Base-by-base conservation (phyloP, 2,797 vertebrate species). In the Loriculus beryllinus region DNA sequence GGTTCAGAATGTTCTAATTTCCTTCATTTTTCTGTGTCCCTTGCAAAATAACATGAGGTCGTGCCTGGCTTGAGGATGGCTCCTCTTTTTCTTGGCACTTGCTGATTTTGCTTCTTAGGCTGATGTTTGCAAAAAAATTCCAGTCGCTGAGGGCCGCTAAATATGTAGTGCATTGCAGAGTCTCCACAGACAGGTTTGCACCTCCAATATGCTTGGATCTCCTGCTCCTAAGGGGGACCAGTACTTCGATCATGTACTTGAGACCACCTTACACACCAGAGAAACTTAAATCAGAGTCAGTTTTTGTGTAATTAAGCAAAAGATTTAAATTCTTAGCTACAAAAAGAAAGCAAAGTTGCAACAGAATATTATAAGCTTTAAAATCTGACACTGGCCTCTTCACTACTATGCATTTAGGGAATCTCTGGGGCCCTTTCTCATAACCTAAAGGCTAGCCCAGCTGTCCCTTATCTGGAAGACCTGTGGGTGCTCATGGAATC, bases 31-130 rank as follows among this genome's bases (percentile, higher is more conserved):
- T 51, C 76, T 67, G 6, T 49, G 79, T 83, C 89, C 72, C 42
- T 85, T 86, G 87, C 69, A 72, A 94, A 91, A 88, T 76, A 92
- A 51, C 82, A 91, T 1, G 26, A 91, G 33, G 71, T 81, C 0
- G 6, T 94, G 79, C 76, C 78, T 91, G 72, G 87, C 80, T 90
- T 71, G 69, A 92, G 76, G 74, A 81, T 86, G 85, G 26, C 52
- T 92, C 45, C 29, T 92, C 82, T 93, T 94, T 95, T 88, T 91
- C 87, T 93, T 94, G 92, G 65, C 85, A 72, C 42, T 81, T 78
- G 79, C 22, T 88, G 57, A 21, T 93, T 94, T 93, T 85, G 22
- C 37, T 88, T 75, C 79, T 86, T 71, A 78, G 72, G 43, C 57
- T 71, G 40, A 71, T 71, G 49, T 92, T 91, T 95, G 75, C 69